These are phyloP conservation scores for Melanotaenia duboulayi DNA, from an alignment of 2,113 vertebrate genomes.

Conservation along the genomic window DNA sequence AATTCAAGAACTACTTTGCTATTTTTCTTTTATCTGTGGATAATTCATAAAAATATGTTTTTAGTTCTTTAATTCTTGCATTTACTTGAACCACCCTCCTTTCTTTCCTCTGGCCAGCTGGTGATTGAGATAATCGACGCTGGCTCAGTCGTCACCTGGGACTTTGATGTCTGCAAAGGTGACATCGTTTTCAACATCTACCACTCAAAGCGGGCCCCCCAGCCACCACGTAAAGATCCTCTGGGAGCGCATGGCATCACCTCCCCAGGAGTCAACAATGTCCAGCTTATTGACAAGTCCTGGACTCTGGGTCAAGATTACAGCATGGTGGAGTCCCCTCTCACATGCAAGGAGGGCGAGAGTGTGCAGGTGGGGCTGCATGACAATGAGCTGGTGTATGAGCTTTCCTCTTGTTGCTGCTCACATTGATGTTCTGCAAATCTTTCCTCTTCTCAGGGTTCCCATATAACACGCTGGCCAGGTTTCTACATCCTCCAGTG, in stretches of 20 bases:
- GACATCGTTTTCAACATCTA: slow-evolving; percentile 97
- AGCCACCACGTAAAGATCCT: slow-evolving; percentile 91
- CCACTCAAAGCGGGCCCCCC: slow-evolving; percentile 92
- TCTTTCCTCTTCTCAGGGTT: slow-evolving; percentile 83
- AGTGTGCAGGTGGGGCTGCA: slow-evolving; percentile 89
- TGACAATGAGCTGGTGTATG: neutral
- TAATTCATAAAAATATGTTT: no score
- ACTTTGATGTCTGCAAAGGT: slow-evolving; percentile 97
- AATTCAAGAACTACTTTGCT: no score
- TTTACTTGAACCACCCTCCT: no score
- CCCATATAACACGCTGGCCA: slow-evolving; percentile 95
- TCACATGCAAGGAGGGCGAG: slow-evolving; percentile 94
- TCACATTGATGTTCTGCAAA: neutral
- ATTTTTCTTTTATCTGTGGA: no score
- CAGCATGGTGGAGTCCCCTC: slow-evolving; percentile 94
- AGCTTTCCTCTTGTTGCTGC: rapidly evolving
- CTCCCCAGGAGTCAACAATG: slow-evolving; percentile 92
- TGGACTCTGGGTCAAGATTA: slow-evolving; percentile 95
- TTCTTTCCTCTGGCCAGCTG: slow-evolving; percentile 77
- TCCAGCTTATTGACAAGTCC: slow-evolving; percentile 92
- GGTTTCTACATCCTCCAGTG: slow-evolving; percentile 98
- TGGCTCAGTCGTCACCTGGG: slow-evolving; percentile 97
- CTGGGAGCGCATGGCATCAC: slow-evolving; percentile 90
- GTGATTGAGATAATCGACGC: slow-evolving; percentile 94
- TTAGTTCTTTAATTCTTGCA: no score